These are phyloP conservation scores for Columbina picui DNA, from an alignment of 2,113 vertebrate genomes.

Conservation along the genomic window DNA sequence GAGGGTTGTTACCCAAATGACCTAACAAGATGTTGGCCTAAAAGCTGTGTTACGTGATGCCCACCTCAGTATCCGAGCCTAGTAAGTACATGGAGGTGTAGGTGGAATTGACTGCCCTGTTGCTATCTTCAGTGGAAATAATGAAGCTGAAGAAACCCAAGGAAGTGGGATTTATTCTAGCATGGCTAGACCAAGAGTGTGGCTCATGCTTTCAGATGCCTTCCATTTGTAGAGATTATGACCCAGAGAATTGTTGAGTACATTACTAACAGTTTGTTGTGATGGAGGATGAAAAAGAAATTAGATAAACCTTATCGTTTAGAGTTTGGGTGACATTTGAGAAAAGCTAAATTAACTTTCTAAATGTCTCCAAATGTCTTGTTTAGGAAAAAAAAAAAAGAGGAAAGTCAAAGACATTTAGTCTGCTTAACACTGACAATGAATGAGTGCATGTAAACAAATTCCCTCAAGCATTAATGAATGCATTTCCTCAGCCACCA, in stretches of 20 bases:
- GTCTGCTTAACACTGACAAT: neutral
- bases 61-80: neutral
- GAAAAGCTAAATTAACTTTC: slow-evolving; percentile 42
- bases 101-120: neutral
- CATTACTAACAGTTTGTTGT: neutral
- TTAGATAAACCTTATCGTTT: neutral
- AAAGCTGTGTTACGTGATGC: neutral
- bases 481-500: neutral
- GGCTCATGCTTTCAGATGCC: neutral
- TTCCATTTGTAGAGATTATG: neutral
- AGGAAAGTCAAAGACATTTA: neutral
- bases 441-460: slow-evolving; percentile 12
- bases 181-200: neutral
- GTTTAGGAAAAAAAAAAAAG: neutral
- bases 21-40: neutral
- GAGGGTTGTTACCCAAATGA: neutral
- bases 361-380: slow-evolving; percentile 24
- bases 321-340: slow-evolving; percentile 16
- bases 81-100: neutral
- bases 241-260: neutral
- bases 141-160: neutral
- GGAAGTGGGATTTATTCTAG: neutral
- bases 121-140: neutral
- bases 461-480: neutral
- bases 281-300: neutral